phyloP scores from a whole-genome alignment of 92 coral and sea anemone genomes.

The Paragorgia papillata region DNA sequence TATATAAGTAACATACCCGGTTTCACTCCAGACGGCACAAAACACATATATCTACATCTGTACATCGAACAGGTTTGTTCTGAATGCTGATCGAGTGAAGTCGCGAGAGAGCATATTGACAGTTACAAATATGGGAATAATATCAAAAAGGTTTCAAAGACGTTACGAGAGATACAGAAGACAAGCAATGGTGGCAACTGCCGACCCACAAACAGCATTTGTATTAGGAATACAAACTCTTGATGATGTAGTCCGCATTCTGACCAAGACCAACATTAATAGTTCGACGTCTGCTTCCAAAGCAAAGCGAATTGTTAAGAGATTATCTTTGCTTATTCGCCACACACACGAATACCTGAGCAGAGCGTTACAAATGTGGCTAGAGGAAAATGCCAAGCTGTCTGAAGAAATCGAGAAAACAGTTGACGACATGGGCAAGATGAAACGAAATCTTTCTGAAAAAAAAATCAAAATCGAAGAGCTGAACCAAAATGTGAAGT shows the following conservation, averaged over 20 bases:
- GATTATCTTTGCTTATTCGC: slow-evolving; percentile 15
- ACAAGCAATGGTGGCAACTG: neutral
- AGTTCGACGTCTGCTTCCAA: neutral
- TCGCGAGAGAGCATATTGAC: no score
- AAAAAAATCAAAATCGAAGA: slow-evolving; percentile 1
- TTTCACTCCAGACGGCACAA: no score
- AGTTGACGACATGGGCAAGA: neutral
- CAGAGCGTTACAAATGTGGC: neutral
- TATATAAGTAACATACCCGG: no score
- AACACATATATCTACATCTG: no score
- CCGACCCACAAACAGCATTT: neutral
- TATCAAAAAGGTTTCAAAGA: no score
- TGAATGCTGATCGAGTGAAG: no score
- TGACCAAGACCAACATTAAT: slow-evolving; percentile 7
- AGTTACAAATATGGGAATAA: no score
- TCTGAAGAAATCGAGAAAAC: slow-evolving; percentile 1
- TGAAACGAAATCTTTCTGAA: neutral
- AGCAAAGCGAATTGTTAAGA: neutral
- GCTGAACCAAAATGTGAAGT: slow-evolving; percentile 1
- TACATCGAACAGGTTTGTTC: no score
- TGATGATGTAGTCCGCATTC: slow-evolving; percentile 10
- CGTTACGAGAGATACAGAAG: no score
- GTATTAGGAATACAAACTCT: slow-evolving; percentile 21
- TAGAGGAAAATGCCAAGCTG: slow-evolving; percentile 2
- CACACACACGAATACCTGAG: slow-evolving; percentile 20